Base-by-base conservation (phyloP, 2,888 invertebrate species). In the Iselma pallidipennis region DNA sequence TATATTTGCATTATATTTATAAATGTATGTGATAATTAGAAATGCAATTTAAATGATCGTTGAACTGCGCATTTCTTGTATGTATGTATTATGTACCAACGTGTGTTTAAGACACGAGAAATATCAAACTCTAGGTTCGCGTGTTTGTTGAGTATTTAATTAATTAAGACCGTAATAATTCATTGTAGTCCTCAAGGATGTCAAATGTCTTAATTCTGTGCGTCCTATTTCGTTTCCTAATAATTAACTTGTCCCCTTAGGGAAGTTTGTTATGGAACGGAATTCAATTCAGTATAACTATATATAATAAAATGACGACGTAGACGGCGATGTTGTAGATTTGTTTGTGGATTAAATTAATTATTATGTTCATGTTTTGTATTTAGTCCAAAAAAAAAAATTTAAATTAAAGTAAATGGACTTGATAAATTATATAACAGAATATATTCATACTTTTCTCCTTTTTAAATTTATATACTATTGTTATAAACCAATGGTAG, bases 151-250 rank as follows among this genome's bases (percentile, higher is more conserved):
- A 70, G 68, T 74, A 73, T 71, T 72, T 72, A 75, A 75, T 75
- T 74, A 75, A 74, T 75, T 74, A 74, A 72, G 73, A 70, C 71
- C 63, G 76, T 72, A 76, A 74, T 75, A 75, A 75, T 73, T 76
- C 73, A 76, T 74, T 74, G 75, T 69, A 76, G 74, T 76, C 71
- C 76, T 76, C 73, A 71, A 72, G 70, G 71, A 76, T 76, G 77
- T 77, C 76, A 76, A 78, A 76, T 74, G 76, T 76, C 78, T 77
- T 78, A 76, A 76, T 77, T 76, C 73, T 69, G 68, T 19, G 70
- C 70, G 68, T 71, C 69, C 71, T 72, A 71, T 75, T 73, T 74
- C 73, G 75, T 76, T 76, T 70, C 72, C 69, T 72, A 74, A 77
- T 77, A 76, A 78, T 78, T 78, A 78, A 78, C 73, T 74, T 73